phyloP scores from a whole-genome alignment of 2,888 invertebrate species.

The Leucoptera coffeella region DNA sequence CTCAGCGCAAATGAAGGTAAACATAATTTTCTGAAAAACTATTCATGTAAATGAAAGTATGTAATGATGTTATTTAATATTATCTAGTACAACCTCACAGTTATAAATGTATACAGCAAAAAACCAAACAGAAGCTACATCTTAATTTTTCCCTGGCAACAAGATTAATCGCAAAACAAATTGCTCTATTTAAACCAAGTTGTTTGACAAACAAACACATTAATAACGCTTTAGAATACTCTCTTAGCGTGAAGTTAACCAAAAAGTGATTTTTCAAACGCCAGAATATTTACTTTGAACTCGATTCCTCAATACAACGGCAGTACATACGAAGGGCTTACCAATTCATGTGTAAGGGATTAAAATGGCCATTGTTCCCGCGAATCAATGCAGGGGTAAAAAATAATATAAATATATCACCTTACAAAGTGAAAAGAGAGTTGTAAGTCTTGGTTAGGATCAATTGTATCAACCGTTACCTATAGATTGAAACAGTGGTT shows the following conservation, averaged over 20 bases:
- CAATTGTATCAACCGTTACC: too few species aligned
- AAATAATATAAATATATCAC: conserved; percentile 49
- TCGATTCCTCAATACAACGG: conserved; percentile 11
- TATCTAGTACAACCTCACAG: too few species aligned
- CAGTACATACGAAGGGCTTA: conserved; percentile 6
- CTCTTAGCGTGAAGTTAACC: conserved; percentile 22
- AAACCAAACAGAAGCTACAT: too few species aligned
- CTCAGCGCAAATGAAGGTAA: too few species aligned
- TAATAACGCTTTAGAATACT: conserved; percentile 15
- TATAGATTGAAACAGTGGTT: too few species aligned
- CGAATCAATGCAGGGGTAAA: conserved; percentile 23
- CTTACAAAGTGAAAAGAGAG: conserved; percentile 33
- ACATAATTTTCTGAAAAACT: too few species aligned
- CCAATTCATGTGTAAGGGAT: conserved; percentile 17
- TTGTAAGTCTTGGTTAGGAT: conserved; percentile 36
- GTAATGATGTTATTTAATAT: too few species aligned
- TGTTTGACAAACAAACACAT: conserved; percentile 15
- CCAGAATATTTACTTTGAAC: conserved; percentile 13
- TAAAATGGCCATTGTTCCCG: conserved; percentile 22
- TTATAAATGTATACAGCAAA: too few species aligned
- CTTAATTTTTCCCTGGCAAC: too few species aligned
- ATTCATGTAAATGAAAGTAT: too few species aligned
- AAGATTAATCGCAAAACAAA: neutral
- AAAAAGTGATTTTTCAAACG: conserved; percentile 39
- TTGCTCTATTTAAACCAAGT: neutral